These are phyloP conservation scores for Rhabdomys dilectus DNA, from an alignment of 2,113 vertebrate species.

Conservation along the genomic window DNA sequence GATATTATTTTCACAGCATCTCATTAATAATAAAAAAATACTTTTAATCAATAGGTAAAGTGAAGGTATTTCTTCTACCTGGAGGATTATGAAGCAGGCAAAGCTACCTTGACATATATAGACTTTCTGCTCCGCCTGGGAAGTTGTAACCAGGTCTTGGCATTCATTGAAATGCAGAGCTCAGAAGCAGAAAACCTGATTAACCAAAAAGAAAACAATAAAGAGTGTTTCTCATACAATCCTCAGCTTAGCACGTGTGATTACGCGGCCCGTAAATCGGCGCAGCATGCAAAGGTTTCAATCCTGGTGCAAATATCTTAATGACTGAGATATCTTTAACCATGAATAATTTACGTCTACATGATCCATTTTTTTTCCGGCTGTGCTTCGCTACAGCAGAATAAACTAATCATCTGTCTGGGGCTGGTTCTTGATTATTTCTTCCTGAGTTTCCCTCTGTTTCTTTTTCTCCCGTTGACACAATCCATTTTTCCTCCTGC, in stretches of 20 bases:
- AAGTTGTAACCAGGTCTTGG: constrained; percentile 83
- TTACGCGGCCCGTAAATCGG: constrained; percentile 88
- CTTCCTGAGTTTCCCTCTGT: constrained; percentile 80
- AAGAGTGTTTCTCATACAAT: constrained; percentile 81
- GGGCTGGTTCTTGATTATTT: constrained; percentile 80
- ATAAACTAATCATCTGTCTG: constrained; percentile 85
- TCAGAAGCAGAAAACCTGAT: constrained; percentile 83
- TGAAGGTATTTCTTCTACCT: constrained; percentile 60
- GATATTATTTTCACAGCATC: constrained; percentile 1
- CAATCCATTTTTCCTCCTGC: constrained; percentile 81
- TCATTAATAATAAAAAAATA: constrained; percentile 56
- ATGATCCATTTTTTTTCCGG: constrained; percentile 84
- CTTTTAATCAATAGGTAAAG: constrained; percentile 65
- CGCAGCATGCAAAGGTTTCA: constrained; percentile 81
- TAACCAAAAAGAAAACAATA: constrained; percentile 85
- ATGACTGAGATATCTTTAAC: constrained; percentile 86
- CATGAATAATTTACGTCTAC: constrained; percentile 89
- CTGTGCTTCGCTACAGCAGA: constrained; percentile 79
- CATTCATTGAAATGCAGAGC: constrained; percentile 84
- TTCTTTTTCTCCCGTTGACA: constrained; percentile 83
- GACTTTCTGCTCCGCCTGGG: constrained; percentile 68
- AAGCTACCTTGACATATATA: constrained; percentile 64
- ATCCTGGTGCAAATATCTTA: constrained; percentile 87
- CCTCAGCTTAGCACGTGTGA: constrained; percentile 86
- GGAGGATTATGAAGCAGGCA: constrained; percentile 35